phyloP scores from a whole-genome alignment of 2,113 vertebrate genomes.

The Oryzias curvinotus region DNA sequence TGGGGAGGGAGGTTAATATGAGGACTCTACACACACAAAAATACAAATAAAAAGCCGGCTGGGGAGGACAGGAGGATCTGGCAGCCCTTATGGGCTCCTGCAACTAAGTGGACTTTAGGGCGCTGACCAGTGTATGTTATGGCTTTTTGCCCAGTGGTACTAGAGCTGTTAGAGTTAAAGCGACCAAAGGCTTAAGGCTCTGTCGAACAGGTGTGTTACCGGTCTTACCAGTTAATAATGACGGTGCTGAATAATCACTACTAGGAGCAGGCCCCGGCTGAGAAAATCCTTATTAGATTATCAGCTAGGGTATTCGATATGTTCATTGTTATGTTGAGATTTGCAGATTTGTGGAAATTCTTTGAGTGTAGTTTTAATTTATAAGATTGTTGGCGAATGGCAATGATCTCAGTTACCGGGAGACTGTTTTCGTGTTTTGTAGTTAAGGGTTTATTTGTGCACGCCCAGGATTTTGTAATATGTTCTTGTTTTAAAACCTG shows the following conservation, averaged over 20 bases:
- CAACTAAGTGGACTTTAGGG: slow-evolving; percentile 58
- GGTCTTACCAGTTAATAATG: slow-evolving; percentile 49
- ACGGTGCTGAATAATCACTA: slow-evolving; percentile 74
- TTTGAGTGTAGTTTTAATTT: neutral
- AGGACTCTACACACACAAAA: slow-evolving; percentile 22
- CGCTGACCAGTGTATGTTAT: slow-evolving; percentile 48
- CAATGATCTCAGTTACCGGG: neutral
- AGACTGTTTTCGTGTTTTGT: too few relatives aligned
- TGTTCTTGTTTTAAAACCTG: neutral
- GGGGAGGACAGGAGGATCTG: slow-evolving; percentile 56
- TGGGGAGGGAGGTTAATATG: slow-evolving; percentile 61
- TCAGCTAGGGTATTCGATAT: slow-evolving; percentile 58
- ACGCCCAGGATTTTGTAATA: neutral
- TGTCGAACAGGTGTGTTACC: slow-evolving; percentile 8
- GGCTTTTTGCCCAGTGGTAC: slow-evolving; percentile 28
- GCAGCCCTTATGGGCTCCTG: slow-evolving; percentile 52
- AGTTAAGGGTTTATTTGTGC: too few relatives aligned
- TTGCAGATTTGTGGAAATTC: neutral
- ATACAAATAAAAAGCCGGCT: slow-evolving; percentile 60
- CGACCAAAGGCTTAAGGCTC: neutral
- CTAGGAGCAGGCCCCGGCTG: slow-evolving; percentile 73
- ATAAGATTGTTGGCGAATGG: neutral
- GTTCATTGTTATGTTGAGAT: neutral
- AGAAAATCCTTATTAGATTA: slow-evolving; percentile 68
- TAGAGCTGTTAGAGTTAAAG: neutral